A percentile compares a stretch with the other conserved stretches of the same genome.
Evolutionary conservation across 2,888 invertebrate genomes (phyloP).

Genomic region (Hydriomena furcata): DNA sequence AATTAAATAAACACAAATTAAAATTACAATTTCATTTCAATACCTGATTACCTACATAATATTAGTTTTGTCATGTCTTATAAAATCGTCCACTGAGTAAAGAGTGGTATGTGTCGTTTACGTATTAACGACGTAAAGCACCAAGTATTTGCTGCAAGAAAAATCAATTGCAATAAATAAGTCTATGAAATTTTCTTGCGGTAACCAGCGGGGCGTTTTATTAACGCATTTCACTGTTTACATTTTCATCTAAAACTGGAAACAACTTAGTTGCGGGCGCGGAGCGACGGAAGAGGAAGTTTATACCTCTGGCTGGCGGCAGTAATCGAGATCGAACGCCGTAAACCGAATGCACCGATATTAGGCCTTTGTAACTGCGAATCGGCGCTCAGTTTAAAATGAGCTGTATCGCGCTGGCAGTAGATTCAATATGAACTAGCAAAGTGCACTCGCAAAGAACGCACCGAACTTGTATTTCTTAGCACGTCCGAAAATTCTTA

Average conservation of each 20-base stretch:
- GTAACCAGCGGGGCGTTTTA: constrained; percentile 42
- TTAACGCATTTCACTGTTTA: constrained; percentile 39
- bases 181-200: constrained; percentile 35
- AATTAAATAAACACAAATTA: too few species aligned
- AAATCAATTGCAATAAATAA: constrained; percentile 40
- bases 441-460: too few species aligned
- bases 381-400: constrained; percentile 19
- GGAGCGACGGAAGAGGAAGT: constrained; percentile 40
- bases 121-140: constrained; percentile 14
- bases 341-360: constrained; percentile 45
- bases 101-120: constrained; percentile 1
- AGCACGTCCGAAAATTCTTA: not conserved
- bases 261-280: constrained; percentile 52
- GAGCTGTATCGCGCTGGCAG: not conserved
- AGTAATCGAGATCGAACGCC: constrained; percentile 50
- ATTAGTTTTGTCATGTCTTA: too few species aligned
- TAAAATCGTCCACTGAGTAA: too few species aligned
- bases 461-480: too few species aligned
- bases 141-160: constrained; percentile 24
- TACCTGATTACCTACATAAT: too few species aligned
- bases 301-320: constrained; percentile 49
- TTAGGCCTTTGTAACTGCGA: constrained; percentile 36
- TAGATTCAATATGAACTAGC: too few species aligned
- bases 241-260: constrained; percentile 47
- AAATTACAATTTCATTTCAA: too few species aligned